Conservation (phyloP, 2,113 vertebrate genomes). For the Pionites leucogaster region DNA sequence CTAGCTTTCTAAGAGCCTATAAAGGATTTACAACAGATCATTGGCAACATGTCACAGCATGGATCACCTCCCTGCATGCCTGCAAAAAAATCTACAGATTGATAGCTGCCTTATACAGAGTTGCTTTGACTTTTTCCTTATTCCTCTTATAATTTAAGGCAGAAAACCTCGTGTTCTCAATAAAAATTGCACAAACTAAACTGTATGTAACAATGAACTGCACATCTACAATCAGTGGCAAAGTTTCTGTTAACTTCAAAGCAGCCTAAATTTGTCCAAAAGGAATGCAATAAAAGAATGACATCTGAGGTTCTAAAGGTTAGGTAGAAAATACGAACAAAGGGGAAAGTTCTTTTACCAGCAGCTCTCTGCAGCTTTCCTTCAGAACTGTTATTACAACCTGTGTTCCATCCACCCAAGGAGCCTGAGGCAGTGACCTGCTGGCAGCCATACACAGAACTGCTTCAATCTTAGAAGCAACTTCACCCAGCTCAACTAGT, state of each 20-base stretch:
- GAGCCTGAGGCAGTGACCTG: background rate
- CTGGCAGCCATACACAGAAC: background rate
- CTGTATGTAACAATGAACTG: background rate
- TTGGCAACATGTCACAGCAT: background rate
- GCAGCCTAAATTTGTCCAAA: background rate
- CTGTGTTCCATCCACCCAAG: background rate
- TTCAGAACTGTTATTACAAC: accelerated
- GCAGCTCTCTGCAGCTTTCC: background rate
- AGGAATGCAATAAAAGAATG: background rate
- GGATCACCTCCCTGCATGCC: background rate
- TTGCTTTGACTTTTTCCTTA: background rate
- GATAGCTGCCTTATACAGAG: background rate
- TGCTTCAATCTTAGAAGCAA: background rate
- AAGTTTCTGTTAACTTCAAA: background rate
- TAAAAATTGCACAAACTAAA: background rate
- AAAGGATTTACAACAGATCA: background rate
- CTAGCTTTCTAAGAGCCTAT: background rate
- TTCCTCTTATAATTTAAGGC: background rate
- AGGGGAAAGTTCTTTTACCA: background rate
- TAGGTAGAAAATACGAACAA: background rate
- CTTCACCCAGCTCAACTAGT: background rate
- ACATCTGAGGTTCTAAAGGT: background rate
- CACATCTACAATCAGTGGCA: background rate
- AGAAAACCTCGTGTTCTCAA: background rate
- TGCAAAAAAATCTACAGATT: background rate